A percentile compares a stretch with the other conserved stretches of the same genome.
These are phyloP conservation scores for Emmelina monodactyla DNA, from an alignment of 2,888 invertebrate species.

Conservation along the genomic window DNA sequence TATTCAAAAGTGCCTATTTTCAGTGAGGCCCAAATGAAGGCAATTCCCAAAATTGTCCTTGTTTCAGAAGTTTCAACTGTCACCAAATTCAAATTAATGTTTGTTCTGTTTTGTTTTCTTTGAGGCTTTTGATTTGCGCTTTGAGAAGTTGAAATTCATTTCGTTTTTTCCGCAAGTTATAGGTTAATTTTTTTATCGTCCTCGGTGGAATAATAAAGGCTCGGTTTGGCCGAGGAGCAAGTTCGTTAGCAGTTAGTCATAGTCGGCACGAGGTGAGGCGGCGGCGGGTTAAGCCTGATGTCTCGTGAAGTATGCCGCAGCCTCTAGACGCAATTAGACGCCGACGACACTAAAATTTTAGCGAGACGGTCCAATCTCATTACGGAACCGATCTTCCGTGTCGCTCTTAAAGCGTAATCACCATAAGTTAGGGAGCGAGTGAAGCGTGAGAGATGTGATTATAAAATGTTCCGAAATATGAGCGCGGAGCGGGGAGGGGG, in stretches of 20 bases:
- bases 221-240: constrained; percentile 25
- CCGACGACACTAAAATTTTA: constrained; percentile 62
- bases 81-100: constrained; percentile 61
- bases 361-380: constrained; percentile 63
- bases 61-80: constrained; percentile 56
- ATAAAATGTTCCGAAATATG: constrained; percentile 66
- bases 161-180: constrained; percentile 23
- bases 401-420: constrained; percentile 64
- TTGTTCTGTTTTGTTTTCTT: constrained; percentile 58
- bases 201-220: constrained; percentile 20
- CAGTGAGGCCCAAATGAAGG: constrained; percentile 52
- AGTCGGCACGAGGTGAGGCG: constrained; percentile 16
- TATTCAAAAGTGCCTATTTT: constrained; percentile 54
- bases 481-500: constrained; percentile 38
- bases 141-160: constrained; percentile 34
- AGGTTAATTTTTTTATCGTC: constrained; percentile 1
- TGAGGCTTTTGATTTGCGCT: constrained; percentile 42
- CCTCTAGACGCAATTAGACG: constrained; percentile 58
- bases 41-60: constrained; percentile 58
- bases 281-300: constrained; percentile 11
- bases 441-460: constrained; percentile 64
- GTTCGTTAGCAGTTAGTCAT: constrained; percentile 36
- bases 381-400: constrained; percentile 62
- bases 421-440: constrained; percentile 63
- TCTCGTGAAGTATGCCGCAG: constrained; percentile 21